phyloP scores from a whole-genome alignment of 2,113 vertebrate species.

The Rissa tridactyla region DNA sequence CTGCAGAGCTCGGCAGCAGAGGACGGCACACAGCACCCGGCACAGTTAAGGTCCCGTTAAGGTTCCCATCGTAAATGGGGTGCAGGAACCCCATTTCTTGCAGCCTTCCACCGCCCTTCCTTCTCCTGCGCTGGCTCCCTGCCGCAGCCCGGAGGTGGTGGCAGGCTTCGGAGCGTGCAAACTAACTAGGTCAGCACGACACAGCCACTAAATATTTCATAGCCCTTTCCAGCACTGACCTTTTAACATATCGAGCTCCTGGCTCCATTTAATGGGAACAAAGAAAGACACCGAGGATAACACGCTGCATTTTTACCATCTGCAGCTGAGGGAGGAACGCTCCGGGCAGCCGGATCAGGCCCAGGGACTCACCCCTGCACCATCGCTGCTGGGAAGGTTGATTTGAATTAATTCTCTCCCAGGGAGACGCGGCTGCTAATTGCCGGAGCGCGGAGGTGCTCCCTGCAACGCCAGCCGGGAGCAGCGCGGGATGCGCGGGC shows the following conservation, averaged over 20 bases:
- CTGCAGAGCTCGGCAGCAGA: neutral
- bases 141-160: neutral
- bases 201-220: constrained; percentile 48
- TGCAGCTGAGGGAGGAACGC: neutral
- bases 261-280: neutral
- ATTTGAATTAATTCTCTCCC: neutral
- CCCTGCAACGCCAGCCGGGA: too few species aligned
- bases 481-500: neutral
- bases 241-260: neutral
- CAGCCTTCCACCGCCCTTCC: neutral
- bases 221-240: neutral
- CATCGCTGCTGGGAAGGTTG: neutral
- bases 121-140: neutral
- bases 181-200: constrained; percentile 11
- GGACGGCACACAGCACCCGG: accelerated
- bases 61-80: accelerated
- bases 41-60: too few species aligned
- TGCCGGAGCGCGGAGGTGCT: neutral
- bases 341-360: neutral
- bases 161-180: neutral
- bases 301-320: neutral
- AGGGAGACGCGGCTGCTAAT: neutral
- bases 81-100: neutral
- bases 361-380: neutral
- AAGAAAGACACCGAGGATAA: neutral